Evolutionary conservation across 2,797 vertebrate species (phyloP).

Genomic region (Pogonophryne albipinna): DNA sequence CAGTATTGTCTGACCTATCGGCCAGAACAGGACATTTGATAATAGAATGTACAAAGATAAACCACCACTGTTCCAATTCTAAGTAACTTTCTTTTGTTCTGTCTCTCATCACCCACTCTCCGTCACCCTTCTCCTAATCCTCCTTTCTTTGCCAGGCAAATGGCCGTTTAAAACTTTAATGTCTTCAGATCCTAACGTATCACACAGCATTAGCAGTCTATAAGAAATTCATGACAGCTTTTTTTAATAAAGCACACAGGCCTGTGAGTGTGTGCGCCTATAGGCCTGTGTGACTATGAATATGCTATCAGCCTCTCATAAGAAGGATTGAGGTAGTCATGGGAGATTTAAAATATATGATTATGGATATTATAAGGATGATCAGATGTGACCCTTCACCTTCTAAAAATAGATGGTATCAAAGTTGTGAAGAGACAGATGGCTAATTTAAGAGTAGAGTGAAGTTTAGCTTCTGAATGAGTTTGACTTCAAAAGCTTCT

Average conservation of each 20-base stretch:
- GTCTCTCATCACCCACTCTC: background rate
- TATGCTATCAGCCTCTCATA: slow-evolving; percentile 75
- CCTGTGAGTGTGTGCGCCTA: slow-evolving; percentile 50
- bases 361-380: slow-evolving; percentile 77
- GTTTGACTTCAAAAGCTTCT: slow-evolving; percentile 20
- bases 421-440: slow-evolving; percentile 47
- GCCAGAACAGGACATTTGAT: background rate
- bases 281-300: slow-evolving; percentile 72
- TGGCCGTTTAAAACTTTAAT: slow-evolving; percentile 83
- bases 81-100: slow-evolving; percentile 25
- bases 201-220: slow-evolving; percentile 75
- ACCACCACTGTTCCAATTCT: slow-evolving; percentile 6
- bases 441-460: slow-evolving; percentile 23
- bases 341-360: slow-evolving; percentile 71
- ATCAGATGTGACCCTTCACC: slow-evolving; percentile 78
- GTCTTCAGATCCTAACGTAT: slow-evolving; percentile 77
- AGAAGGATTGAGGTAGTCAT: slow-evolving; percentile 55
- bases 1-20: background rate
- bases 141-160: slow-evolving; percentile 46
- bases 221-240: slow-evolving; percentile 81
- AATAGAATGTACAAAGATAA: slow-evolving; percentile 11
- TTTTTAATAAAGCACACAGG: slow-evolving; percentile 69
- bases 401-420: slow-evolving; percentile 52
- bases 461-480: slow-evolving; percentile 46
- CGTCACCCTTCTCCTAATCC: background rate